Evolutionary conservation across 2,888 invertebrate genomes (phyloP).

Genomic region (Polydrusus tereticollis): DNA sequence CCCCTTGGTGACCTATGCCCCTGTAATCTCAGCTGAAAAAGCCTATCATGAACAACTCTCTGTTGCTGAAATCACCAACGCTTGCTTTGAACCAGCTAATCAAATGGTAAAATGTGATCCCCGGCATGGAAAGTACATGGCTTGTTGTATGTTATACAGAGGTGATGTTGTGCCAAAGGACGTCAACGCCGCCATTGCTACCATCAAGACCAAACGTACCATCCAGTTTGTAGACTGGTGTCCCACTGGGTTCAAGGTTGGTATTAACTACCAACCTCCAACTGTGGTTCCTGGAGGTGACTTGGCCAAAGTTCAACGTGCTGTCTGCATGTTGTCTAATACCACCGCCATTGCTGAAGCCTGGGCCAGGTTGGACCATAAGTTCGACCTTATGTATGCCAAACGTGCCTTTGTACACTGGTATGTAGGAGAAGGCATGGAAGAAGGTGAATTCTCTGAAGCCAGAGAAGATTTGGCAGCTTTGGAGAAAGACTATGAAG

Average conservation of each 20-base stretch:
- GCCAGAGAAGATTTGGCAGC: constrained; percentile 87
- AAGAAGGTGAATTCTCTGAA: constrained; percentile 89
- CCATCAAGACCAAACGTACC: constrained; percentile 94
- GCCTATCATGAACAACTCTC: constrained; percentile 94
- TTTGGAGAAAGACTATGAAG: constrained; percentile 89
- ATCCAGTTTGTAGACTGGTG: constrained; percentile 96
- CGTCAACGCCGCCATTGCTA: constrained; percentile 94
- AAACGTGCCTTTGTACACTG: constrained; percentile 98
- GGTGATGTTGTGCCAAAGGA: constrained; percentile 88
- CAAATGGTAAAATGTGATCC: constrained; percentile 97
- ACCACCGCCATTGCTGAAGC: constrained; percentile 97
- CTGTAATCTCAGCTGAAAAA: constrained; percentile 94
- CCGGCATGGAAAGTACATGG: constrained; percentile 94
- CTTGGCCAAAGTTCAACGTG: constrained; percentile 94
- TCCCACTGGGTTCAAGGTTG: constrained; percentile 85
- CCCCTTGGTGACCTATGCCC: constrained; percentile 92
- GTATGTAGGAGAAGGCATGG: constrained; percentile 92
- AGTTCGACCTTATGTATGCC: constrained; percentile 97
- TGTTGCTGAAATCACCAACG: constrained; percentile 93
- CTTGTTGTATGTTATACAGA: constrained; percentile 91
- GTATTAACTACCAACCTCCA: constrained; percentile 95
- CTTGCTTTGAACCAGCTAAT: constrained; percentile 96
- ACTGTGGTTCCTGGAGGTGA: constrained; percentile 97
- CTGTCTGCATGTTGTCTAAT: constrained; percentile 99
- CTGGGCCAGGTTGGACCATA: constrained; percentile 96